phyloP scores from a whole-genome alignment of 1,140 invertebrate genomes.

The Eciton burchellii region DNA sequence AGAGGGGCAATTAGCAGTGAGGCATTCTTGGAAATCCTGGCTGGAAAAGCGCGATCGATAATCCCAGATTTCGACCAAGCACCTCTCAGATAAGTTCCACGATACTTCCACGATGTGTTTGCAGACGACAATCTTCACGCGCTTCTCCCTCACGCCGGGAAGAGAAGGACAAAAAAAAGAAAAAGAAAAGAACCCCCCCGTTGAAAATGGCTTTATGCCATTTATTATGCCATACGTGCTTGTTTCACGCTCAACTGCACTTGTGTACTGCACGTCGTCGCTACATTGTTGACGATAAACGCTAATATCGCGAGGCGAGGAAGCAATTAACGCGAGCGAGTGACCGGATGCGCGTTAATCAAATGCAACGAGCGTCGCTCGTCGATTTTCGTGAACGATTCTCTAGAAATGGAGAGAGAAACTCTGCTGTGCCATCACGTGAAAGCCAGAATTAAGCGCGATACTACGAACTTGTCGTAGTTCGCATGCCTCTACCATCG shows the following conservation, averaged over 20 bases:
- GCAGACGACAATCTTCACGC: background rate
- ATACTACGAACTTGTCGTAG: background rate
- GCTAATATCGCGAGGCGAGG: slow-evolving; percentile 37
- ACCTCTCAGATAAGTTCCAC: slow-evolving; percentile 35
- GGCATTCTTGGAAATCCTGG: slow-evolving; percentile 7
- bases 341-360: slow-evolving; percentile 41
- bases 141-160: background rate
- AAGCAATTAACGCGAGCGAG: slow-evolving; percentile 61
- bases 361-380: background rate
- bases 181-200: no score
- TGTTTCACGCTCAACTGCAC: slow-evolving; percentile 52
- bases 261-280: background rate
- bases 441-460: background rate
- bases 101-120: background rate
- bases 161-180: no score
- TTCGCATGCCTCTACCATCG: background rate
- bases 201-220: slow-evolving; percentile 37
- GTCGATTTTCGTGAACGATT: background rate
- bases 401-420: background rate
- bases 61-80: slow-evolving; percentile 12
- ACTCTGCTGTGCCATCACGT: background rate
- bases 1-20: slow-evolving; percentile 40
- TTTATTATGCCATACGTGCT: slow-evolving; percentile 37
- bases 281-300: slow-evolving; percentile 46
- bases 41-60: slow-evolving; percentile 41